phyloP scores from a whole-genome alignment of 2,797 vertebrate species.

The Eulemur mongoz region DNA sequence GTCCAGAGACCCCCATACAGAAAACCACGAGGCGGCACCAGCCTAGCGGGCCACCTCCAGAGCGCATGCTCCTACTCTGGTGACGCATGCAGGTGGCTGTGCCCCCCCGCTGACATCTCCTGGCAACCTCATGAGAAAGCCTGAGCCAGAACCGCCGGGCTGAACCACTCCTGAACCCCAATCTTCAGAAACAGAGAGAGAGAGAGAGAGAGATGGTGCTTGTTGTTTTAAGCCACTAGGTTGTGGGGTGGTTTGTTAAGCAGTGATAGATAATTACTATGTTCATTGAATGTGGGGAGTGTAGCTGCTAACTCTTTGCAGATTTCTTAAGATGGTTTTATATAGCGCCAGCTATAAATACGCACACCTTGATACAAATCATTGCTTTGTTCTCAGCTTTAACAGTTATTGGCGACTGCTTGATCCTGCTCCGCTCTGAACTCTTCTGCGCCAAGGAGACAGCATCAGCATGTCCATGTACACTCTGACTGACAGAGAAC shows the following conservation, averaged over 20 bases:
- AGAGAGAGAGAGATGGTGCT: not conserved
- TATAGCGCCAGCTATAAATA: not conserved
- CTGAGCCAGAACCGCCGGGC: accelerated
- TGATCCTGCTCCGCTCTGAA: too few relatives aligned
- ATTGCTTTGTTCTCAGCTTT: not conserved
- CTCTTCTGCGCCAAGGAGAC: not conserved
- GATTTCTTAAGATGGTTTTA: not conserved
- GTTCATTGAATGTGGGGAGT: not conserved
- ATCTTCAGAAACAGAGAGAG: not conserved
- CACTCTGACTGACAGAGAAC: not conserved
- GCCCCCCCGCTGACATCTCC: not conserved
- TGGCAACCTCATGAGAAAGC: not conserved
- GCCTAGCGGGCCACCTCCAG: accelerated
- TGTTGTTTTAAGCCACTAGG: not conserved
- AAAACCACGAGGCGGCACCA: not conserved
- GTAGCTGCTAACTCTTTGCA: not conserved
- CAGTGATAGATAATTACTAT: not conserved
- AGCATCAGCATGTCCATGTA: accelerated
- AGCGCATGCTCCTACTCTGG: not conserved
- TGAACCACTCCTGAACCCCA: not conserved
- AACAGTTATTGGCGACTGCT: not conserved
- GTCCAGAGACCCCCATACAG: accelerated
- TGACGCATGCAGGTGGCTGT: not conserved
- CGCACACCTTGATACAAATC: not conserved
- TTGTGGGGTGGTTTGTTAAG: not conserved